Base-by-base conservation (phyloP, 2,888 invertebrate species). In the Stenodera caucasica region DNA sequence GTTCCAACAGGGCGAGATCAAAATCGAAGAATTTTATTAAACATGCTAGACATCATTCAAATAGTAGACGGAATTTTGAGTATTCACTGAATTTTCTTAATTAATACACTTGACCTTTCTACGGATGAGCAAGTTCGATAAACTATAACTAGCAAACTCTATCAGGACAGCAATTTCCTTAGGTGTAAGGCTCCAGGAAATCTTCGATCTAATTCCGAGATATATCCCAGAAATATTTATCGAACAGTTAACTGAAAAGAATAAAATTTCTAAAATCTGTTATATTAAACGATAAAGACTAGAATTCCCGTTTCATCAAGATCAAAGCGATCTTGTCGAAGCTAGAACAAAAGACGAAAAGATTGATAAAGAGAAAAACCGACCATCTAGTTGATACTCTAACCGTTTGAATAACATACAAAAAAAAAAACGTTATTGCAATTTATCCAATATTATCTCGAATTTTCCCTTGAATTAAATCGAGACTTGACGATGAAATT, bases 81-180 rank as follows among this genome's bases (percentile, higher is more conserved):
- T 21, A 12, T 45, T 5, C 9, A 14, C 3, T 26, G 18, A 49
- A 40, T 37, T 35, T 50, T 58, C 58, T 56, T 49, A 35, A 56
- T 60, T 35, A 56, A 53, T 61, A 57, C 54, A 61, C 50, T 61
- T 61, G 57, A 57, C 61, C 57, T 57, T 55, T 55, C 54, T 51
- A 35, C 12, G 45, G 55, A 61, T 55, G 52, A 51, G 40, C 55
- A 61, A 61, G 55, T 61, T 61, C 58, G 57, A 61, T 49, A 58
- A 61, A 61, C 61, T 61, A 58, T 51, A 61, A 61, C 61, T 61
- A 61, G 49, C 29, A 58, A 61, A 61, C 61, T 61, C 52, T 37
- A 61, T 61, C 58, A 55, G 30, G 58, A 21, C 55, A 49, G 57
- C 55, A 61, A 61, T 61, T 61, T 61, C 61, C 58, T 53, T 23